phyloP scores from a whole-genome alignment of 2,888 invertebrate species.

The Norana najaformis region DNA sequence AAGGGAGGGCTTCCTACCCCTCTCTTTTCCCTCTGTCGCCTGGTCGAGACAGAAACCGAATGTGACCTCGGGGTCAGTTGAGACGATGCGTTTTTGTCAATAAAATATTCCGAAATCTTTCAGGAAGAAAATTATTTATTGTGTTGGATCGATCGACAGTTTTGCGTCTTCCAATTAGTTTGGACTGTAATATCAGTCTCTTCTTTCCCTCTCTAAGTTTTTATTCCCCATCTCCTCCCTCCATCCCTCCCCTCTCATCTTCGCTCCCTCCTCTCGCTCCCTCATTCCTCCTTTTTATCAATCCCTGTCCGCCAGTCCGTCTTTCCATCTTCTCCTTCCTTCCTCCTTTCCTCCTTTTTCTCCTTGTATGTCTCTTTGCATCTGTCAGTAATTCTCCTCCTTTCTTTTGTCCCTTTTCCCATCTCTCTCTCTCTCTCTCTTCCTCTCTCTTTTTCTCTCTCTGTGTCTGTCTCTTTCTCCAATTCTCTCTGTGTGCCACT shows the following conservation, averaged over 20 bases:
- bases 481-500: background rate
- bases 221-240: too few relatives aligned
- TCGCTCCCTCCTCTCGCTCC: background rate
- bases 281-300: background rate
- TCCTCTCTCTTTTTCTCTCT: background rate
- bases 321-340: too few relatives aligned
- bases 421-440: background rate
- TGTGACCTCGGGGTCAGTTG: background rate
- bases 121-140: background rate
- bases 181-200: background rate
- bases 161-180: background rate
- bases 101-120: background rate
- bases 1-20: background rate
- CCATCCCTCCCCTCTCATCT: background rate
- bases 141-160: background rate
- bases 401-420: too few relatives aligned
- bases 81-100: background rate
- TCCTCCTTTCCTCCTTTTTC: too few relatives aligned
- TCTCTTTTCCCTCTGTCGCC: background rate
- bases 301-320: too few relatives aligned
- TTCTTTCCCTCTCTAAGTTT: too few relatives aligned
- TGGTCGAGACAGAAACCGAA: background rate
- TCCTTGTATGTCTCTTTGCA: too few relatives aligned
- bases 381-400: too few relatives aligned
- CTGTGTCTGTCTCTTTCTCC: background rate